Conservation (phyloP, 2,888 invertebrate genomes). For the Trichopoda pennipes region DNA sequence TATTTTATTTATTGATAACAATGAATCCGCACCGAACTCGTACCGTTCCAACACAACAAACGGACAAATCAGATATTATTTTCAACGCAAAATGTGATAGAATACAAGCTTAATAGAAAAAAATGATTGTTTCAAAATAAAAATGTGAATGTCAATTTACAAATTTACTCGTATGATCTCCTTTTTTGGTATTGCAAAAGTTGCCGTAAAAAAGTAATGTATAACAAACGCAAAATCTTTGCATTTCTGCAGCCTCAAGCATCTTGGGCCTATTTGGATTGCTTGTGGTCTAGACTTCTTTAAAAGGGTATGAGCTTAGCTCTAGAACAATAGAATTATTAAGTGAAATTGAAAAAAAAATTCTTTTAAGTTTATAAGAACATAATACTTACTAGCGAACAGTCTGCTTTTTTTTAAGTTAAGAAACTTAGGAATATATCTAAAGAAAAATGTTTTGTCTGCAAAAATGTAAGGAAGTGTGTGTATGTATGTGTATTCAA, state of each 20-base stretch:
- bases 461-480: background rate
- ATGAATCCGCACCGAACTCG: too few relatives aligned
- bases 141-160: too few relatives aligned
- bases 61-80: too few relatives aligned
- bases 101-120: too few relatives aligned
- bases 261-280: slow-evolving; percentile 19
- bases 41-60: too few relatives aligned
- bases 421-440: slow-evolving; percentile 18
- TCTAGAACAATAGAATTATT: slow-evolving; percentile 51
- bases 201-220: too few relatives aligned
- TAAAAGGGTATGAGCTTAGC: slow-evolving; percentile 6
- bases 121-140: too few relatives aligned
- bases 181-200: too few relatives aligned
- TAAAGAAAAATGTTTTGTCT: slow-evolving; percentile 37
- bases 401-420: slow-evolving; percentile 25
- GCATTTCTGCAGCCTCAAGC: background rate
- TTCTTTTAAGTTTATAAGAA: slow-evolving; percentile 30
- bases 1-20: too few relatives aligned
- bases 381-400: slow-evolving; percentile 12
- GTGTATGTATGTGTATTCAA: slow-evolving; percentile 24
- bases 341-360: slow-evolving; percentile 45
- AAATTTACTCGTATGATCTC: too few relatives aligned
- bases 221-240: too few relatives aligned
- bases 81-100: too few relatives aligned
- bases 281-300: slow-evolving; percentile 7